Evolutionary conservation across 2,113 vertebrate genomes (phyloP).

Genomic region (Noctilio leporinus): DNA sequence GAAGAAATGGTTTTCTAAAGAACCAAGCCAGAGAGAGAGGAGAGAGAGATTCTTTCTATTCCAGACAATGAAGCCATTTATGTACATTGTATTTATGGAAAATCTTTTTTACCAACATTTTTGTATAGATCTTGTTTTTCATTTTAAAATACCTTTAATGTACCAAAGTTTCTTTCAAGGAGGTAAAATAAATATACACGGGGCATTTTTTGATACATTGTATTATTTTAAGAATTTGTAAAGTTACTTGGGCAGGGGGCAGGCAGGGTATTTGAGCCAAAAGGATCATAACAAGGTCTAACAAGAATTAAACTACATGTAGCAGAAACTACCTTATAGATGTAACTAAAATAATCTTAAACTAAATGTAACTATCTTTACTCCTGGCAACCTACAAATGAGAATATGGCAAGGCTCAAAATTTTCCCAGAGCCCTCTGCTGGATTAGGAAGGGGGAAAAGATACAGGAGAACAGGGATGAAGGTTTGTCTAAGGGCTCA

Average conservation of each 20-base stretch:
- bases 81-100: neutral
- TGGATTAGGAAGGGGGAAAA: neutral
- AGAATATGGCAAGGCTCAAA: neutral
- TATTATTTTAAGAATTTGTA: neutral
- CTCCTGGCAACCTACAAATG: neutral
- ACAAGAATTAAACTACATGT: neutral
- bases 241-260: neutral
- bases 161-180: neutral
- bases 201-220: neutral
- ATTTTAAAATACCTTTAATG: conserved; percentile 15
- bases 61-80: neutral
- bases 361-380: neutral
- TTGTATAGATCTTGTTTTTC: neutral
- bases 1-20: neutral
- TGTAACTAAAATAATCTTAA: neutral
- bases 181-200: neutral
- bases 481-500: neutral
- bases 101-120: neutral
- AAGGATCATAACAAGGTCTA: neutral
- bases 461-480: neutral
- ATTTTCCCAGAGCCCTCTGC: neutral
- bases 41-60: neutral
- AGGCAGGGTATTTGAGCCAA: neutral
- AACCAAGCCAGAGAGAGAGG: neutral
- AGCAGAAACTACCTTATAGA: neutral